A percentile compares a stretch with the other conserved stretches of the same genome.
Evolutionary conservation across 2,797 vertebrate species (phyloP).

Genomic region (Spinus pinus): DNA sequence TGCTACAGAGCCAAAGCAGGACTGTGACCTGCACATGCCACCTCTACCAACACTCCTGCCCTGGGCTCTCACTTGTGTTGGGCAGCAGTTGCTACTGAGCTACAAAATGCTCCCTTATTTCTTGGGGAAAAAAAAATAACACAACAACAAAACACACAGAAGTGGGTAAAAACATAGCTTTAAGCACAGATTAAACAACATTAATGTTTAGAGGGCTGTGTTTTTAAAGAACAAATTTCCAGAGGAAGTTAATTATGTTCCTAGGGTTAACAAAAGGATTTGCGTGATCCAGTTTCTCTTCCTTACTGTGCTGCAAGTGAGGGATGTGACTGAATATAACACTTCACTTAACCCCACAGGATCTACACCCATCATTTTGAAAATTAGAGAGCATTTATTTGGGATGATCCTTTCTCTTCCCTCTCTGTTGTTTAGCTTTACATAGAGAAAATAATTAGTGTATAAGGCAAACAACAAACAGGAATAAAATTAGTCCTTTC

Average conservation of each 20-base stretch:
- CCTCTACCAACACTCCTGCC: not conserved
- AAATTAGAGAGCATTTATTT: not conserved
- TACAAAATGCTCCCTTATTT: not conserved
- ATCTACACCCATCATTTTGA: not conserved
- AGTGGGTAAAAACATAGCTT: not conserved
- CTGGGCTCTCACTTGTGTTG: fast-evolving
- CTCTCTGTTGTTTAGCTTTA: not conserved
- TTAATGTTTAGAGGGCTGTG: not conserved
- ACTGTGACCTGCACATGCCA: not conserved
- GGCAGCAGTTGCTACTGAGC: not conserved
- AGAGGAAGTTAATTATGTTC: not conserved
- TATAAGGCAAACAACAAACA: not conserved
- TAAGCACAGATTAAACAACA: not conserved
- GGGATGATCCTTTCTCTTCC: not conserved
- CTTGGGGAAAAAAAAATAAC: too few species aligned
- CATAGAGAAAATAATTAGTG: conserved; percentile 7
- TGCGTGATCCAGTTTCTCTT: not conserved
- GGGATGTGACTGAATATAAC: not conserved
- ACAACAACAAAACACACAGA: not conserved
- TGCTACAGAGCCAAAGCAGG: not conserved
- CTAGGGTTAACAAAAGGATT: not conserved
- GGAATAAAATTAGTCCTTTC: conserved; percentile 27
- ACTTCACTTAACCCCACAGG: not conserved
- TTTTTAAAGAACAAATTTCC: not conserved
- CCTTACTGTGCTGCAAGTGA: not conserved